Percentiles rank a stretch among this genome's conserved stretches.
Conservation (phyloP, 2,797 vertebrate species). For the Vireo griseus region DNA sequence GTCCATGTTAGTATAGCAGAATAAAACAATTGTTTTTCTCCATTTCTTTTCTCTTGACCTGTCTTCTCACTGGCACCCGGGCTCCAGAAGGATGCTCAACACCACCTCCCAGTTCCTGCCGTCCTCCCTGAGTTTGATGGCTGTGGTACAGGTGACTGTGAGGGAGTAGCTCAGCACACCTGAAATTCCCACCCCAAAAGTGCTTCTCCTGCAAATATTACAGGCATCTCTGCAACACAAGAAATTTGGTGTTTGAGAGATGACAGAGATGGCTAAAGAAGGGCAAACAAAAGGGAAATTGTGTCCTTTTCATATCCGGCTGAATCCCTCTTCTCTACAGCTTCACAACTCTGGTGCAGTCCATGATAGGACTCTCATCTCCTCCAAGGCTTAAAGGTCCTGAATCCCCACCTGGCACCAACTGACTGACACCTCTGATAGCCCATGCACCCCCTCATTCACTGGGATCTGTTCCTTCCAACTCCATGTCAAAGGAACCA, state of each 20-base stretch:
- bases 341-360: not conserved
- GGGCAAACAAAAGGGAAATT: not conserved
- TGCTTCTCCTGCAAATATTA: not conserved
- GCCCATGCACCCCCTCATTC: not conserved
- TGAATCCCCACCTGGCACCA: not conserved
- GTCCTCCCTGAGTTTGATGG: not conserved
- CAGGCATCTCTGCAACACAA: not conserved
- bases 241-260: not conserved
- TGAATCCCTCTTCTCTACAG: not conserved
- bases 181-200: not conserved
- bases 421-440: not conserved
- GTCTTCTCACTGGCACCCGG: accelerated
- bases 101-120: not conserved
- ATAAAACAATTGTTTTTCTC: not conserved
- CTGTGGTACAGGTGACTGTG: not conserved
- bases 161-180: not conserved
- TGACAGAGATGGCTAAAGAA: not conserved
- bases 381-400: not conserved
- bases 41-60: not conserved
- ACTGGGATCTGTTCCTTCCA: not conserved
- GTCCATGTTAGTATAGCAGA: not conserved
- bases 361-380: not conserved
- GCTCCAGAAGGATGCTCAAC: not conserved
- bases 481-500: not conserved
- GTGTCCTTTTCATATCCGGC: not conserved